Evolutionary conservation across 1,140 invertebrate species (phyloP), one percentile per base, ranked within the genome.

Genomic region (Olivierus martensii): DNA sequence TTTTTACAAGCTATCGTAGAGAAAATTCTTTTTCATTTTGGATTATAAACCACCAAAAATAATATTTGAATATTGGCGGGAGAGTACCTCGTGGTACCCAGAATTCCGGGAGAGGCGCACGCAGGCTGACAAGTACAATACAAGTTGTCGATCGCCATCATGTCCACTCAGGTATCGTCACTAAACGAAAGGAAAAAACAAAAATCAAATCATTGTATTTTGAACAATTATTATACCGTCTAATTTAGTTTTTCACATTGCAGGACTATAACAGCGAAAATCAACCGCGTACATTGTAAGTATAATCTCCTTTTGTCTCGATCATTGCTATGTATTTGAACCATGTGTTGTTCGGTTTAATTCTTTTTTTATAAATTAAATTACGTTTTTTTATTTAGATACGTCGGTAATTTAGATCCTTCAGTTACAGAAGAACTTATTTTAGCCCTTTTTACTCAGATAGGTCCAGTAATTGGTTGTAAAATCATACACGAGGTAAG

Each of bases 321-420:
- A 15, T 19, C 15, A n/a, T 37, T 21, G 2, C 17, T 14, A 28
- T 51, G 10, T 37, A 48, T 49, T 49, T 48, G 47, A 46, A 41
- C 28, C 19, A 21, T 52, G 21, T 52, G 34, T 12, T 17, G 19
- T 52, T 37, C 36, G 41, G 22, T 39, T 46, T 46, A n/a, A 55
- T 18, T 17, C 43, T 11, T 39, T 46, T 47, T 48, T 18, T 19
- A 48, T 36, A 15, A 9, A 36, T 34, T 9, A 36, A 15, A 46
- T 52, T 52, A 6, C 1, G 37, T 51, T 3, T n/a, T 12, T 47
- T 53, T 61, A 65, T 65, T 34, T 59, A 79, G 77, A 53, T 96
- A 97, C 76, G 92, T 97, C 68, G 93, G 93, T 65, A 96, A 97
- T 77, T 79, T 98, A 64, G 91, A 96, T 76, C 75, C 78, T 57